Evolutionary conservation across 2,888 invertebrate species (phyloP), one percentile per base, ranked within the genome.

Genomic region (Cantharis flavilabris): DNA sequence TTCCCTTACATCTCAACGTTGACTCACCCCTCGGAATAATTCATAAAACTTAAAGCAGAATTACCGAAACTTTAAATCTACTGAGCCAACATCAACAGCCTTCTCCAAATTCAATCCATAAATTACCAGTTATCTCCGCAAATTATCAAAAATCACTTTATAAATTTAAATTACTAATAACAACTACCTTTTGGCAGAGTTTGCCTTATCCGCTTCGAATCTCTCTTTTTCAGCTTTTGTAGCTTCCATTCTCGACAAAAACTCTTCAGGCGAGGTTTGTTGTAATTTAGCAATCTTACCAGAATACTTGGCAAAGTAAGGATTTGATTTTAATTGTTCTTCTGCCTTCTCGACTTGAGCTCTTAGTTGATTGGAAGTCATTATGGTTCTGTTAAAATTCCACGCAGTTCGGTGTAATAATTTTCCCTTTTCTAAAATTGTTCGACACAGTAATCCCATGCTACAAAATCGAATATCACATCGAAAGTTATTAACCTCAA

Each of bases 221-320:
- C n/a, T 49, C 62, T 23, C 9, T 86, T 89, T 88, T 73, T 87
- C 82, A 76, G 86, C 76, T 80, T 85, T 67, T 89, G 88, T 77
- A 90, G 89, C 89, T 84, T 94, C 93, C 11, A 94, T 87, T 80
- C 92, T 90, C 33, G 91, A 88, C 69, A 93, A 83, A 84, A 96
- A 95, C 85, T 95, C 95, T 82, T 94, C 93, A 0, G 96, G 95
- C 3, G 93, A 92, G 0, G 93, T 93, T 86, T 94, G 89, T 86
- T 96, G 95, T 18, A 95, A 86, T 77, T 91, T 89, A 0, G 94
- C 91, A 80, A 97, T 94, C 86, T 95, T 95, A 1, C 90, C 88
- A 0, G 95, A 93, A 88, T 97, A 97, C 85, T 96, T 97, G 16
- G 93, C 93, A 84, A 90, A 96, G 85, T 94, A 96, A 0, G 96